phyloP scores from a whole-genome alignment of 2,888 invertebrate genomes.

The Chloroclystis v-ata region DNA sequence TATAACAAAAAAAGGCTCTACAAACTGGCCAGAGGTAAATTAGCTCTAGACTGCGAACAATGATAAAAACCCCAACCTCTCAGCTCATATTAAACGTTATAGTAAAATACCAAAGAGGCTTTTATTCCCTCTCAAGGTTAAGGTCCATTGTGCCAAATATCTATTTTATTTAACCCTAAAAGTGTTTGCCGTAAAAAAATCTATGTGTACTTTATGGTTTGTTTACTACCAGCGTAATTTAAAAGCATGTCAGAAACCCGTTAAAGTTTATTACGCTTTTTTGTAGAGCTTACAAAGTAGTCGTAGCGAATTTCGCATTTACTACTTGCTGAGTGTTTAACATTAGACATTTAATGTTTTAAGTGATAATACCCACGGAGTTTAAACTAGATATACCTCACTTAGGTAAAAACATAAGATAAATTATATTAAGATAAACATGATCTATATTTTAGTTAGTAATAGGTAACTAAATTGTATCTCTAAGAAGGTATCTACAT shows the following conservation, averaged over 20 bases:
- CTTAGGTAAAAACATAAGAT: no score
- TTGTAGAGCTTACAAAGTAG: no score
- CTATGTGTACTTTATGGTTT: conserved; percentile 41
- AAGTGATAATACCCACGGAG: no score
- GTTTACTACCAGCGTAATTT: conserved; percentile 28
- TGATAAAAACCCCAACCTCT: background rate
- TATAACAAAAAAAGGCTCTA: background rate
- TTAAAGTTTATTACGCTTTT: conserved; percentile 1
- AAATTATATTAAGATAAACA: no score
- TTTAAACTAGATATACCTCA: no score
- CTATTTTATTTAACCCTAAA: conserved; percentile 30
- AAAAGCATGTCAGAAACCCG: conserved; percentile 13
- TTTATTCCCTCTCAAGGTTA: conserved; percentile 4
- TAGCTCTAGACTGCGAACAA: background rate
- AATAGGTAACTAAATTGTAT: no score
- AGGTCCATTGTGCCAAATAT: conserved; percentile 12
- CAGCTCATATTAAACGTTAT: background rate
- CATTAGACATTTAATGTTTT: no score
- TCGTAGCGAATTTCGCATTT: no score
- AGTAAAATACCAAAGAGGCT: background rate
- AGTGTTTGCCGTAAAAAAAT: conserved; percentile 38
- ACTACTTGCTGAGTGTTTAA: no score
- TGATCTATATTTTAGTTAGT: no score
- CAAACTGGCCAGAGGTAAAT: background rate
- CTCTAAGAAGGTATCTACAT: no score